Evolutionary conservation across 2,888 invertebrate species (phyloP).

Genomic region (Cremastobaeus sp.): DNA sequence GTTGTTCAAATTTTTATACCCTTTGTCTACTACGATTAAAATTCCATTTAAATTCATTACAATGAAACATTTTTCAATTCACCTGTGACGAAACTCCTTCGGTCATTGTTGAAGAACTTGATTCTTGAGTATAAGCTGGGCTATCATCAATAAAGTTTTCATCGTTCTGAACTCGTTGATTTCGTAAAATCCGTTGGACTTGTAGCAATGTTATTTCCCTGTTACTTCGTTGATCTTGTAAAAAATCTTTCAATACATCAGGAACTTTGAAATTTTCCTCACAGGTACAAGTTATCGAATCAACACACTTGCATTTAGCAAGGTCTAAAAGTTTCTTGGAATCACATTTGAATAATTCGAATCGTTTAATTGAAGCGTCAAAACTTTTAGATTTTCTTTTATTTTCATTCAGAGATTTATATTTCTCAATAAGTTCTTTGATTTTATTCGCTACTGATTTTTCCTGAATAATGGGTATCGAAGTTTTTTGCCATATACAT

Average conservation of each 20-base stretch:
- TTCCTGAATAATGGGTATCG: neutral
- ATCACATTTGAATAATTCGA: neutral
- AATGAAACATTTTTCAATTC: too few relatives aligned
- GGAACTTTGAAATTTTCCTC: neutral
- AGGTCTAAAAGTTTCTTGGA: slow-evolving; percentile 4
- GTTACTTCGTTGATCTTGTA: slow-evolving; percentile 4
- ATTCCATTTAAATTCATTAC: too few relatives aligned
- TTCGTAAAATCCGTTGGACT: too few relatives aligned
- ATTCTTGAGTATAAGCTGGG: too few relatives aligned
- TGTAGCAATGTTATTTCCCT: slow-evolving; percentile 1
- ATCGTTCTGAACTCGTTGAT: too few relatives aligned
- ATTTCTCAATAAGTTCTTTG: neutral
- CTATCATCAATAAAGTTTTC: too few relatives aligned
- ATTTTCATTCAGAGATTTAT: neutral
- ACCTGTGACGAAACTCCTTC: too few relatives aligned
- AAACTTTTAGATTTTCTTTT: neutral
- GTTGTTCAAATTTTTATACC: too few relatives aligned
- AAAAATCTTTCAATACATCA: neutral
- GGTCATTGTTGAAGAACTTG: too few relatives aligned
- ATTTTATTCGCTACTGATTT: slow-evolving; percentile 5
- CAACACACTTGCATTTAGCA: slow-evolving; percentile 1
- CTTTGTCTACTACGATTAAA: too few relatives aligned
- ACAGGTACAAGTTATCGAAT: neutral
- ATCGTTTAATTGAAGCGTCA: neutral
- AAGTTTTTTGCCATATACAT: neutral